Percentiles rank a stretch among this genome's conserved stretches.
Evolutionary conservation across 2,797 vertebrate species (phyloP).

Genomic region (Lateolabrax maculatus): DNA sequence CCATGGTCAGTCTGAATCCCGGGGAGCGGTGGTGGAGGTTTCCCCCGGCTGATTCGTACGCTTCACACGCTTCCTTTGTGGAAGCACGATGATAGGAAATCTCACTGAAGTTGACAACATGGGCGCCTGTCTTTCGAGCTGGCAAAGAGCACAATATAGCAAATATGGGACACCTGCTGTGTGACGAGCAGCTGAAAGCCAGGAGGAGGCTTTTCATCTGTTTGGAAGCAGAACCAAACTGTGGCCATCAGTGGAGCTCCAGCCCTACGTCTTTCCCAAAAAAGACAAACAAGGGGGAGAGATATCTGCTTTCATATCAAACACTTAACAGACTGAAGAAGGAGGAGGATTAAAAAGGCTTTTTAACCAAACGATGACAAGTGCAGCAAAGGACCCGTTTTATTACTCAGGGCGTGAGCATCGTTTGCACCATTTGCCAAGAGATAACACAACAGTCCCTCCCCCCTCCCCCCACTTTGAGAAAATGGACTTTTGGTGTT

Average conservation of each 20-base stretch:
- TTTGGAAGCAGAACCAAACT: conserved; percentile 43
- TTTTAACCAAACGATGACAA: conserved; percentile 47
- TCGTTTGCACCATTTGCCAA: conserved; percentile 45
- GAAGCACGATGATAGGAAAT: conserved; percentile 14
- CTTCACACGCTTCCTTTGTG: conserved; percentile 6
- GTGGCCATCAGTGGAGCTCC: conserved; percentile 38
- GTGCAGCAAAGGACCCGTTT: conserved; percentile 14
- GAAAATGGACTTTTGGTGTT: conserved; percentile 24
- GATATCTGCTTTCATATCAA: conserved; percentile 61
- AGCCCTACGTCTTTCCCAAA: conserved; percentile 4
- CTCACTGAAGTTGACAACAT: conserved; percentile 53
- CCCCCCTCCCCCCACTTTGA: conserved; percentile 3
- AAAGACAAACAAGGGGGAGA: conserved; percentile 33
- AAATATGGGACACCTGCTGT: conserved; percentile 71
- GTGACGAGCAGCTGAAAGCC: conserved; percentile 66
- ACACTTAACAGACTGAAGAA: conserved; percentile 54
- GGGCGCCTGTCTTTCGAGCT: conserved; percentile 47
- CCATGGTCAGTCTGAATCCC: conserved; percentile 10
- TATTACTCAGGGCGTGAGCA: conserved; percentile 17
- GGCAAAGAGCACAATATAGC: conserved; percentile 34
- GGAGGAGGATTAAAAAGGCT: conserved; percentile 49
- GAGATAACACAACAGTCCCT: conserved; percentile 26
- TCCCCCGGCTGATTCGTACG: not conserved
- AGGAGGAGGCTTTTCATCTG: conserved; percentile 67
- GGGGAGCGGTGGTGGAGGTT: not conserved